Conservation (phyloP, 2,797 vertebrate genomes). For the Melopsittacus undulatus region DNA sequence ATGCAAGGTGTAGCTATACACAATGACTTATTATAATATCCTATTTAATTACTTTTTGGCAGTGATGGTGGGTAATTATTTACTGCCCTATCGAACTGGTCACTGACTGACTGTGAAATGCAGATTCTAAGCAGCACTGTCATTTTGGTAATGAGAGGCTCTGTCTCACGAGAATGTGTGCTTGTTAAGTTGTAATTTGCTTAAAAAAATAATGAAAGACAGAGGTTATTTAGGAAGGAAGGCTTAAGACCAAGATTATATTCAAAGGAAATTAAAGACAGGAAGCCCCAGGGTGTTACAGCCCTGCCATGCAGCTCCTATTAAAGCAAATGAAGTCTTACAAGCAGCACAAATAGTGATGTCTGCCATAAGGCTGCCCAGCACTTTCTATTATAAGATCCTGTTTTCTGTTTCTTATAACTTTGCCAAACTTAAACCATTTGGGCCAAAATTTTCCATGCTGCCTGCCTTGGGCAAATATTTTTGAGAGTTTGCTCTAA, state of each 20-base stretch:
- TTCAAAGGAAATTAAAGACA: constrained; percentile 72
- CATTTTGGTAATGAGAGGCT: constrained; percentile 61
- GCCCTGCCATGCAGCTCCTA: constrained; percentile 40
- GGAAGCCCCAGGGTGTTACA: constrained; percentile 64
- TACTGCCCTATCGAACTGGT: constrained; percentile 2
- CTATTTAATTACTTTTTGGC: background rate
- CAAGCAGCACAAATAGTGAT: constrained; percentile 11
- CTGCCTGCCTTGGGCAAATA: background rate
- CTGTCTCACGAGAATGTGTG: constrained; percentile 28
- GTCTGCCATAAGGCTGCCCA: constrained; percentile 30
- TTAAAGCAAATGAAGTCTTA: constrained; percentile 59
- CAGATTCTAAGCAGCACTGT: constrained; percentile 35
- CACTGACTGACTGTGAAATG: constrained; percentile 34
- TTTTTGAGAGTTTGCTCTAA: background rate
- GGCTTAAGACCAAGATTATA: constrained; percentile 66
- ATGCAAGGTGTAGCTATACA: background rate
- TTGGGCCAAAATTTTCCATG: constrained; percentile 23
- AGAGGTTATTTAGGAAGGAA: constrained; percentile 72
- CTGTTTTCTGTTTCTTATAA: background rate
- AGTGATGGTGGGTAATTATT: constrained; percentile 12
- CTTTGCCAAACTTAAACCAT: constrained; percentile 28
- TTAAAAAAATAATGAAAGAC: constrained; percentile 70
- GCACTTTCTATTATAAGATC: constrained; percentile 8
- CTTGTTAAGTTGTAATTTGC: constrained; percentile 69
- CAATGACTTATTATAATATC: background rate